These are phyloP conservation scores for Falco biarmicus DNA, from an alignment of 2,797 vertebrate genomes.

Conservation along the genomic window DNA sequence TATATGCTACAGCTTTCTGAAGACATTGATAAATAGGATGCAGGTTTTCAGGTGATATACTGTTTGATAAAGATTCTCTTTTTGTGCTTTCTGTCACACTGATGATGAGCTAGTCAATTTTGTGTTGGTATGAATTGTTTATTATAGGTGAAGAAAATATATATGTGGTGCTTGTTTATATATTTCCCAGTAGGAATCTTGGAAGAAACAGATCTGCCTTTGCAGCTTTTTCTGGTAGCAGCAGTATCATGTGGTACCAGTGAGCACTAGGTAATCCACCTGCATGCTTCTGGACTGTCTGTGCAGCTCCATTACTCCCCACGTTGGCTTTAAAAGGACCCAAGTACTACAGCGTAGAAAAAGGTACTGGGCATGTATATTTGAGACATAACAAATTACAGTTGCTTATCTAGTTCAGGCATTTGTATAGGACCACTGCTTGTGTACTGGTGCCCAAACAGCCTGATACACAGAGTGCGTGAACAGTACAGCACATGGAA, in stretches of 20 bases:
- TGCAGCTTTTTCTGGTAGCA: not conserved
- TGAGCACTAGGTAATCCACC: not conserved
- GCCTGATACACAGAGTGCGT: fast-evolving
- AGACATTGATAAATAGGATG: not conserved
- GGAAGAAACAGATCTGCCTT: not conserved
- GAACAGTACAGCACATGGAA: not conserved
- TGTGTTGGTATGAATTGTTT: not conserved
- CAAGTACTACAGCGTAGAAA: not conserved
- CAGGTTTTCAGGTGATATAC: not conserved
- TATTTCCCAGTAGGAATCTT: not conserved
- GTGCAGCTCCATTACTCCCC: not conserved
- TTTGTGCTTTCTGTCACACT: not conserved
- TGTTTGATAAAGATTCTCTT: not conserved
- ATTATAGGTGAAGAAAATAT: not conserved
- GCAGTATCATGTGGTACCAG: not conserved
- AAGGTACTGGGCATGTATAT: not conserved
- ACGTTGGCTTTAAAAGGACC: not conserved
- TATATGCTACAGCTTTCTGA: not conserved
- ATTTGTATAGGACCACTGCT: not conserved
- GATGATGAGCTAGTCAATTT: not conserved
- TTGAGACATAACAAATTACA: not conserved
- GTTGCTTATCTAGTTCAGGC: not conserved
- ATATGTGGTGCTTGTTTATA: not conserved
- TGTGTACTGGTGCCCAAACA: not conserved
- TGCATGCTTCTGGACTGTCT: not conserved